Conservation (phyloP, 2,888 invertebrate species). For the Ectobius pallidus region DNA sequence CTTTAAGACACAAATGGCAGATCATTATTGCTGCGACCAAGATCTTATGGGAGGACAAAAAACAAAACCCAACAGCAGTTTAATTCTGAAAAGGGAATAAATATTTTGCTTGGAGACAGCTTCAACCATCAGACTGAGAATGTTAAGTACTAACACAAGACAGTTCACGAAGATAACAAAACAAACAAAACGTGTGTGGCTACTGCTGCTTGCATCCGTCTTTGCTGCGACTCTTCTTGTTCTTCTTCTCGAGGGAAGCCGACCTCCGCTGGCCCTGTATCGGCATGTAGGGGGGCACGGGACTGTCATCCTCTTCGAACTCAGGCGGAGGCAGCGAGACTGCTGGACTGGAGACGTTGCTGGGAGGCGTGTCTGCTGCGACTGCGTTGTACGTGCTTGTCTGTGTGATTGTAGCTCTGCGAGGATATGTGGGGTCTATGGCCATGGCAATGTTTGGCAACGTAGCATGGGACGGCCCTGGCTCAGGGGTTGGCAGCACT, state of each 20-base stretch:
- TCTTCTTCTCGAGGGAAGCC: constrained; percentile 66
- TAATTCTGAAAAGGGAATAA: too few relatives aligned
- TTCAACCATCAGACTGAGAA: too few relatives aligned
- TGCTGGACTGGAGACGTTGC: constrained; percentile 52
- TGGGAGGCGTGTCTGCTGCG: constrained; percentile 41
- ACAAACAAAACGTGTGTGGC: constrained; percentile 34
- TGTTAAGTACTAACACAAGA: too few relatives aligned
- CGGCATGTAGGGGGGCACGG: constrained; percentile 76
- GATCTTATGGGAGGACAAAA: too few relatives aligned
- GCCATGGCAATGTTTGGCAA: constrained; percentile 67
- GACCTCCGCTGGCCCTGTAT: constrained; percentile 75
- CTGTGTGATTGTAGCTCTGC: constrained; percentile 42
- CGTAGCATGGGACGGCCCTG: constrained; percentile 50
- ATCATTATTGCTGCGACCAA: too few relatives aligned
- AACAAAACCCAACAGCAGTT: too few relatives aligned
- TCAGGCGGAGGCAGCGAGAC: constrained; percentile 51
- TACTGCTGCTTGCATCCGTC: constrained; percentile 66
- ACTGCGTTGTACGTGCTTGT: constrained; percentile 11
- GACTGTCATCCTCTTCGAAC: constrained; percentile 49
- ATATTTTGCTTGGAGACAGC: too few relatives aligned
- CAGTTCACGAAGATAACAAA: too few relatives aligned
- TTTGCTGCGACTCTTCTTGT: constrained; percentile 46
- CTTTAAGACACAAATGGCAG: too few relatives aligned
- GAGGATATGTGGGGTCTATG: constrained; percentile 69
- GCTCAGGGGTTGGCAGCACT: constrained; percentile 46